Evolutionary conservation across 2,888 invertebrate species (phyloP).

Genomic region (Drosophila ezoana): DNA sequence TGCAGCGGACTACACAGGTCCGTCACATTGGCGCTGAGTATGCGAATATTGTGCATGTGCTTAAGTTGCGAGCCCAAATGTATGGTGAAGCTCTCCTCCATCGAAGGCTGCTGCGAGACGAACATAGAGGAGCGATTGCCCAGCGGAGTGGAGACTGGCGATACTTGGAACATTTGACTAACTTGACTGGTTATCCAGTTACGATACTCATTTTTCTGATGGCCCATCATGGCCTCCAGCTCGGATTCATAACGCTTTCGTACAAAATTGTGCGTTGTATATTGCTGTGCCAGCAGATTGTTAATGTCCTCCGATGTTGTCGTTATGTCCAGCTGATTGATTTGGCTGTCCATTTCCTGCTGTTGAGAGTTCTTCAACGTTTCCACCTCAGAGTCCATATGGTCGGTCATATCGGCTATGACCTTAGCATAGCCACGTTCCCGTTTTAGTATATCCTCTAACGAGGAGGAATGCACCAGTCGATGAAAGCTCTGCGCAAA

Average conservation of each 20-base stretch:
- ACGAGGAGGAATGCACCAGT: slow-evolving; percentile 92
- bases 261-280: slow-evolving; percentile 93
- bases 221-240: slow-evolving; percentile 92
- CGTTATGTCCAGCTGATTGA: slow-evolving; percentile 90
- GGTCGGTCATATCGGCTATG: slow-evolving; percentile 90
- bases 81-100: slow-evolving; percentile 99
- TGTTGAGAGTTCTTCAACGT: slow-evolving; percentile 91
- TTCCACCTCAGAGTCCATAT: slow-evolving; percentile 90
- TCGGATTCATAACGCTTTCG: slow-evolving; percentile 94
- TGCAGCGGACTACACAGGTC: slow-evolving; percentile 90
- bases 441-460: slow-evolving; percentile 94
- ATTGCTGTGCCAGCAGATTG: slow-evolving; percentile 91
- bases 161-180: slow-evolving; percentile 82
- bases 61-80: slow-evolving; percentile 99
- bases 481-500: slow-evolving; percentile 86
- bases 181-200: slow-evolving; percentile 91
- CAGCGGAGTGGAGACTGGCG: slow-evolving; percentile 81
- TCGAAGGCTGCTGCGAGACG: slow-evolving; percentile 84
- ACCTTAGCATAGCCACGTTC: slow-evolving; percentile 94
- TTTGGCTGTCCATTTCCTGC: slow-evolving; percentile 94
- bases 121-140: slow-evolving; percentile 85
- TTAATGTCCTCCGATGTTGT: slow-evolving; percentile 92
- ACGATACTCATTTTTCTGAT: slow-evolving; percentile 94
- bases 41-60: slow-evolving; percentile 98
- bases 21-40: slow-evolving; percentile 93